Evolutionary conservation across 2,113 vertebrate genomes (phyloP), one percentile per base, ranked within the genome.

Genomic region (Forbesichthys papilliferus): DNA sequence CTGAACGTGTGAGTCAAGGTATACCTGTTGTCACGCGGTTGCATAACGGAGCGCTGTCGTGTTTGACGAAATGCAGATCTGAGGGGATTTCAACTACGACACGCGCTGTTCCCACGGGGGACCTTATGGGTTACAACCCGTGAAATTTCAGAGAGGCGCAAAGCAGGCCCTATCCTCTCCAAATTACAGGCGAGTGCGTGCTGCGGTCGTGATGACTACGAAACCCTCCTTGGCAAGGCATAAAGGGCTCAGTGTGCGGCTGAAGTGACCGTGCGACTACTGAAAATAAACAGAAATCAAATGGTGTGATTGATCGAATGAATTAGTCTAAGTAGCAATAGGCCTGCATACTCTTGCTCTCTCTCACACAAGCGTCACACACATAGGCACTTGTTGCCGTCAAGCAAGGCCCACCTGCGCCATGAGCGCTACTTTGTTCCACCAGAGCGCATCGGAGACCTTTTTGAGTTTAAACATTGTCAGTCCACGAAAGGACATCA

Each of bases 201-300:
- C 83, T 61, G 33, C 56, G 69, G 60, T 64, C 75, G 69, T 55
- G 64, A 73, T 13, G 78, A 77, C 56, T 5, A 69, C 61, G 48
- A 66, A 77, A 27, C 71, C 80, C 67, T 79, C 86, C 84, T 87
- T 79, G 78, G 80, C 80, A 65, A 68, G 10, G 74, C 75, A 90
- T 86, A 90, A 88, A 87, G 84, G 76, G 64, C 71, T 84, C 80
- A 85, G 78, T 90, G 86, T 89, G 80, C 55, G 66, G 63, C 82
- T 80, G 81, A 77, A 87, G 78, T 82, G 88, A 86, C 87, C 82
- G 49, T 83, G 68, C 58, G 78, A 83, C 77, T 86, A 80, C 82
- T 86, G 84, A 87, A 91, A 91, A 92, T 87, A 91, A 92, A 90
- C 88, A 90, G 77, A 75, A 84, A 90, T 90, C 87, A 87, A 87